These are phyloP conservation scores for Plebejus melissa DNA, from an alignment of 2,888 invertebrate species.

Conservation along the genomic window DNA sequence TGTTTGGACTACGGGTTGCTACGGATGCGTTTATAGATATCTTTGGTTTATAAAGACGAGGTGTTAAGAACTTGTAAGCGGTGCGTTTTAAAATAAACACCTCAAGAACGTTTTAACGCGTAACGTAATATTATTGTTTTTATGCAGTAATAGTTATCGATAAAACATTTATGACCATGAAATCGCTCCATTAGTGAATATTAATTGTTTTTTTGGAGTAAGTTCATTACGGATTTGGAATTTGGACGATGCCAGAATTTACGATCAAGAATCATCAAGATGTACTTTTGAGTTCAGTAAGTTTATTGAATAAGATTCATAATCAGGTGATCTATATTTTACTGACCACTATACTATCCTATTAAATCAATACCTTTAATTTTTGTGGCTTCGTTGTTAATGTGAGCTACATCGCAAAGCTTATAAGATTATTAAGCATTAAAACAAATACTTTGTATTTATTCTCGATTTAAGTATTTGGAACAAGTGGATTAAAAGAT, in stretches of 20 bases:
- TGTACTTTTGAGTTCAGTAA: background rate
- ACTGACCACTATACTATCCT: background rate
- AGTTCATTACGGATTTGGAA: background rate
- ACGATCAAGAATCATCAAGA: background rate
- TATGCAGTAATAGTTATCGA: background rate
- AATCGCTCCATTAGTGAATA: background rate
- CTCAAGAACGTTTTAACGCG: background rate
- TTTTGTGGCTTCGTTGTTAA: background rate
- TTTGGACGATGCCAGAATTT: background rate
- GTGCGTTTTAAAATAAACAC: conserved; percentile 1
- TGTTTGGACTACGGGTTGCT: conserved; percentile 1
- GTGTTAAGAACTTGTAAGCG: background rate
- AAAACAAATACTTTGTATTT: background rate
- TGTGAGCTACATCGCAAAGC: background rate
- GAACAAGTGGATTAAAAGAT: background rate
- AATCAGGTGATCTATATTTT: background rate
- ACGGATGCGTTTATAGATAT: background rate
- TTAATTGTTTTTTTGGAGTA: background rate
- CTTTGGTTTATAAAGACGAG: background rate
- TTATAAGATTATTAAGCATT: background rate
- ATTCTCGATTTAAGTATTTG: background rate
- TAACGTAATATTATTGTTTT: conserved; percentile 5
- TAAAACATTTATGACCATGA: background rate
- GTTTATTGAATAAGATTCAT: background rate
- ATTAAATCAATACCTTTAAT: background rate